Conservation (phyloP, 2,888 invertebrate genomes). For the Spilosoma lubricipeda region DNA sequence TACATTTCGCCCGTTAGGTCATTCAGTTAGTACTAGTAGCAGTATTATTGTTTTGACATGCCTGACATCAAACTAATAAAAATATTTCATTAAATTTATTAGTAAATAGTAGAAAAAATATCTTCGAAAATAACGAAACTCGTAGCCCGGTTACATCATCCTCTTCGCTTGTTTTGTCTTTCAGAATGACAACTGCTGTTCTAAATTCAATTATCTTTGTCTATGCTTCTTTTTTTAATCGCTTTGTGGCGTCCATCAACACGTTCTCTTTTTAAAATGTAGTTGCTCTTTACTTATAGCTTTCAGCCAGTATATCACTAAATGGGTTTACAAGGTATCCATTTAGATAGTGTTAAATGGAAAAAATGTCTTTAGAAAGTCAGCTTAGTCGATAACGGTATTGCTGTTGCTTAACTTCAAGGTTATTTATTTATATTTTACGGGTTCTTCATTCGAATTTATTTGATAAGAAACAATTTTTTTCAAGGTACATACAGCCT, state of each 20-base stretch:
- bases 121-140: not conserved
- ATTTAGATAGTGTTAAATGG: slow-evolving; percentile 67
- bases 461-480: slow-evolving; percentile 31
- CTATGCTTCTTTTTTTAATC: slow-evolving; percentile 25
- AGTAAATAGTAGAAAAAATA: not conserved
- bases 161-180: not conserved
- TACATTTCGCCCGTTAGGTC: slow-evolving; percentile 27
- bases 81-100: not conserved
- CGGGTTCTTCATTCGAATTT: slow-evolving; percentile 56
- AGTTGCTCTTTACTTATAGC: slow-evolving; percentile 53
- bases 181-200: not conserved
- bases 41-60: not conserved
- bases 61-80: not conserved
- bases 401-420: slow-evolving; percentile 63
- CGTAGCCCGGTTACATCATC: not conserved
- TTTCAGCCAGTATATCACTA: slow-evolving; percentile 55
- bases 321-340: slow-evolving; percentile 55
- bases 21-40: too few relatives aligned
- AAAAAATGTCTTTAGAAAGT: slow-evolving; percentile 70
- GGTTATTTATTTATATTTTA: slow-evolving; percentile 56
- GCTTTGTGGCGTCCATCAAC: slow-evolving; percentile 28
- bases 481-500: slow-evolving; percentile 9
- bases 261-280: slow-evolving; percentile 57
- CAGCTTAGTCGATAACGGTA: slow-evolving; percentile 60
- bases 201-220: slow-evolving; percentile 33